A percentile compares a stretch with the other conserved stretches of the same genome.
Evolutionary conservation across 2,797 vertebrate species (phyloP).

Genomic region (Columba guinea): DNA sequence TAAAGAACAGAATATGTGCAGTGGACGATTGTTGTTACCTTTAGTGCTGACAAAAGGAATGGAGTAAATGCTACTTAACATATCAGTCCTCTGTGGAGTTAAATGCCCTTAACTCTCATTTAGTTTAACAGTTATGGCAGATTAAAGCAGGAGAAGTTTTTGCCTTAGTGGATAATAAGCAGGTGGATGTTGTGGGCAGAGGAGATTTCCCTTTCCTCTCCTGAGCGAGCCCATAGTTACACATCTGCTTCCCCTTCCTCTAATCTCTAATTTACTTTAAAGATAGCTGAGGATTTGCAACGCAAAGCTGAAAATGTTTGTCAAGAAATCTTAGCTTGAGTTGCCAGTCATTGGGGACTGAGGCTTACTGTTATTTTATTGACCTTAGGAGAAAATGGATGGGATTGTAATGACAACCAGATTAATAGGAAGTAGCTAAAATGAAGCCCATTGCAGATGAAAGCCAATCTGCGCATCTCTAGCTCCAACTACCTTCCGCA

Average conservation of each 20-base stretch:
- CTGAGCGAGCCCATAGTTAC: background rate
- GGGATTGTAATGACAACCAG: background rate
- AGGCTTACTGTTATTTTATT: slow-evolving; percentile 15
- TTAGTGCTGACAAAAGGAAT: background rate
- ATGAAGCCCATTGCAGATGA: background rate
- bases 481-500: background rate
- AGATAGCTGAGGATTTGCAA: slow-evolving; percentile 23
- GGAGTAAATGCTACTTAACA: background rate
- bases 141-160: background rate
- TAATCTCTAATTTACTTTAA: slow-evolving; percentile 42
- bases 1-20: background rate
- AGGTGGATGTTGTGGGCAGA: background rate
- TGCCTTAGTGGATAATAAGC: background rate
- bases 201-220: slow-evolving; percentile 10
- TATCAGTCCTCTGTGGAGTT: background rate
- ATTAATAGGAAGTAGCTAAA: background rate
- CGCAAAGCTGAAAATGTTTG: slow-evolving; percentile 1
- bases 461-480: background rate
- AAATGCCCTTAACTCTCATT: background rate
- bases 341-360: background rate
- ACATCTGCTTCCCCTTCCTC: slow-evolving; percentile 44
- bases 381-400: slow-evolving; percentile 3
- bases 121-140: background rate
- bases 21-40: background rate
- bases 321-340: slow-evolving; percentile 6